Base-by-base conservation (phyloP, 2,888 invertebrate species). In the Netelia fuscicornis region DNA sequence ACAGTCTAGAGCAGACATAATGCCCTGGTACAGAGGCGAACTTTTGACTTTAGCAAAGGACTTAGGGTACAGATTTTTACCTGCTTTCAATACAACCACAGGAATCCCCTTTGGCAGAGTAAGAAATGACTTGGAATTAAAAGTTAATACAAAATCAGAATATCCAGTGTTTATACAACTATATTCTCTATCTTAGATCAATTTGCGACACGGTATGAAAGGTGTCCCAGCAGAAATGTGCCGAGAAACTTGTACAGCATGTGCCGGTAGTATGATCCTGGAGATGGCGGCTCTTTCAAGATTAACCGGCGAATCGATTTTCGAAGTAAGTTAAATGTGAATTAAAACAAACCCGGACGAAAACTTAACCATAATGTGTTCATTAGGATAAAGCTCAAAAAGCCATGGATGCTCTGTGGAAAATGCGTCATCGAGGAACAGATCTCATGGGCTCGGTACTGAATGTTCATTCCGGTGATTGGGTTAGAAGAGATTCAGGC, bases 61-160 rank as follows among this genome's bases (percentile, higher is more conserved):
- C 93, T 95, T 99, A 77, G 99, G 98, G 2, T 97, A 97, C 92
- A 95, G 99, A 86, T 95, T 99, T 78, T 94, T 99, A 85, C 99
- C 99, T n/a, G 99, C 99, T 2, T 99, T 99, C 94, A 99, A 99
- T 94, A 99, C 99, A 0, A 97, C 98, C 2, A 99, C 99, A 0
- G 99, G 99, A 65, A 98, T 99, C 92, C 99, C 99, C 10, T 98
- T 98, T 94, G 98, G 99, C n/a, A 96, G 97, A 94, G 98, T 99
- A 91, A 94, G 90, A 88, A 60, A 23, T 13, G 48, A 58, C 76
- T 37, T 54, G 17, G 62, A 25, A 44, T 6, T 1, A 17, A 44
- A 56, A 37, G 1, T 6, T 37, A 1, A 37, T 37, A 37, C 0
- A 37, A 37, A 37, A 37, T 37, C 37, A 37, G 6, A 37, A 6